Conservation (phyloP, 2,113 vertebrate species). For the Rhizomys pruinosus region DNA sequence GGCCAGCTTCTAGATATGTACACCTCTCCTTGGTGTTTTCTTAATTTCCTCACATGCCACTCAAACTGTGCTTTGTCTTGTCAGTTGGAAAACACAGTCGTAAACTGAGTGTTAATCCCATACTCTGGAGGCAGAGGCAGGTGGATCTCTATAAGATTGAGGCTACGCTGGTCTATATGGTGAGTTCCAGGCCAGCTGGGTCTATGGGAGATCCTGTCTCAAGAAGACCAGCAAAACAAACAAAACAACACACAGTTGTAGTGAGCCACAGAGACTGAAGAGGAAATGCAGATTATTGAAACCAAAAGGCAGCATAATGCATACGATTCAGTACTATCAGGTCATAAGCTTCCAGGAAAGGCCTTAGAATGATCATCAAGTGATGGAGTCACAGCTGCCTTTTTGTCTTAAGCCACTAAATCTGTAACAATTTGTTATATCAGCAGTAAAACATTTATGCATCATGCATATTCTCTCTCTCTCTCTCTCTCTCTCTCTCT, state of each 20-base stretch:
- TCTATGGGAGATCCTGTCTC: no score
- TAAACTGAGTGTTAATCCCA: no score
- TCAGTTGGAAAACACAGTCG: neutral
- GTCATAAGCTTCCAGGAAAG: neutral
- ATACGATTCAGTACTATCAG: neutral
- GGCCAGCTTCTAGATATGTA: neutral
- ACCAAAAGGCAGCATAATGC: neutral
- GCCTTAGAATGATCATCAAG: neutral
- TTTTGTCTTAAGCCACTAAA: neutral
- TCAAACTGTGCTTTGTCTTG: neutral
- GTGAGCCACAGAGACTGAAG: neutral
- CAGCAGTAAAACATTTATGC: accelerated
- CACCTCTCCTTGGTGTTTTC: neutral
- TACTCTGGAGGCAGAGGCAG: no score
- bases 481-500: no score
- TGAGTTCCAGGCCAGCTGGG: no score
- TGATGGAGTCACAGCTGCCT: neutral
- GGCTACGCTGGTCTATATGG: no score
- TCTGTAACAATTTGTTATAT: neutral
- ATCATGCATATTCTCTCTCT: neutral
- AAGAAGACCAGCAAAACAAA: no score
- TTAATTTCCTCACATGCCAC: neutral
- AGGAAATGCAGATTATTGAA: neutral
- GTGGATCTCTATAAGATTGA: no score
- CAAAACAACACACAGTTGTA: no score